phyloP scores from a whole-genome alignment of 64 coral and sea anemone genomes.

The Cladopsammia gracilis region DNA sequence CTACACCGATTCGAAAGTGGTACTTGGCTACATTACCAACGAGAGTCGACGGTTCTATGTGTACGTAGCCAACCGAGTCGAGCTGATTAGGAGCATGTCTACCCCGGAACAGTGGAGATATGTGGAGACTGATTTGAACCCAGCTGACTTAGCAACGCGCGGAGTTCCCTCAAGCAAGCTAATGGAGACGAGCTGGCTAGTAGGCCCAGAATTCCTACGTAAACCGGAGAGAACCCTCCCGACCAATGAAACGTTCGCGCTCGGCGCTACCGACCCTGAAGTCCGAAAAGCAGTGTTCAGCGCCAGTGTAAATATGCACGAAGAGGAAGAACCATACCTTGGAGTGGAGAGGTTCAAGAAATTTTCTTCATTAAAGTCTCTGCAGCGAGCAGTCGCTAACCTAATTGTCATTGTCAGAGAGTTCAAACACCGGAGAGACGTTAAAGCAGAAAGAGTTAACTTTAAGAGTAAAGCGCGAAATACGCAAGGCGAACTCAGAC shows the following conservation, averaged over 20 bases:
- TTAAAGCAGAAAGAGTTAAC: too few species aligned
- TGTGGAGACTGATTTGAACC: slow-evolving; percentile 38
- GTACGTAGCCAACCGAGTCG: slow-evolving; percentile 46
- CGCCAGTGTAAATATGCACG: background rate
- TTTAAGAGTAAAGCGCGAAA: too few species aligned
- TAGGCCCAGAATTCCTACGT: slow-evolving; percentile 8
- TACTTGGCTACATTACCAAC: slow-evolving; percentile 46
- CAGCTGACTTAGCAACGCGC: slow-evolving; percentile 48
- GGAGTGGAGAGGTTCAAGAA: slow-evolving; percentile 27
- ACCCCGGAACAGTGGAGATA: slow-evolving; percentile 45
- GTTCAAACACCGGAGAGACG: slow-evolving; percentile 23
- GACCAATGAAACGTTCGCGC: background rate
- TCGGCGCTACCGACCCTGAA: slow-evolving; percentile 12
- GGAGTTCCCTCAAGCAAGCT: background rate
- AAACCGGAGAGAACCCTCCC: background rate
- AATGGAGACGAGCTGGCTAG: slow-evolving; percentile 5
- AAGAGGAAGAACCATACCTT: background rate
- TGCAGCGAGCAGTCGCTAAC: slow-evolving; percentile 52
- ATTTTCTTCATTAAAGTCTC: slow-evolving; percentile 57
- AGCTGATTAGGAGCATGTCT: slow-evolving; percentile 17
- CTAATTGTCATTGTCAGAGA: slow-evolving; percentile 30
- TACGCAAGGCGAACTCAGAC: background rate
- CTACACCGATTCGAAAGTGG: slow-evolving; percentile 54
- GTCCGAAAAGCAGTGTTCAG: slow-evolving; percentile 3
- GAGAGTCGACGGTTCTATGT: slow-evolving; percentile 28